Conservation (phyloP, 2,113 vertebrate species). For the Chamaea fasciata region DNA sequence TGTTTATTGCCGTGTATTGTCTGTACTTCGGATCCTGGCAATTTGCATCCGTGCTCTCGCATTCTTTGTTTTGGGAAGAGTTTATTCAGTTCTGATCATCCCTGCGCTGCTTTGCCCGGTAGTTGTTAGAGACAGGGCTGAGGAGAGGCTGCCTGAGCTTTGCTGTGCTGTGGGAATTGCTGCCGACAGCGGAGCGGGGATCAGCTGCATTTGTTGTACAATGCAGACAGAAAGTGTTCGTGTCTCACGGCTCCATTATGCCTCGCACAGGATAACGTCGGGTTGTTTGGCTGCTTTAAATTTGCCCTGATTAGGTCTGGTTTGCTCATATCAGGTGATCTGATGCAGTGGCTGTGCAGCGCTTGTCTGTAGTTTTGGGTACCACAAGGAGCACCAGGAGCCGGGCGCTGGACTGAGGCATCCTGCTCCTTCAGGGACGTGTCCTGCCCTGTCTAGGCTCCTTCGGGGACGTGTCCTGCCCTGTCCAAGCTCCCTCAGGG, state of each 20-base stretch:
- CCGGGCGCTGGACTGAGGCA: background rate
- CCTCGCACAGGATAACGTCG: background rate
- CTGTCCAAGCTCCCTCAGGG: background rate
- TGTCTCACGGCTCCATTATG: slow-evolving; percentile 47
- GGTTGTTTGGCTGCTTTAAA: slow-evolving; percentile 29
- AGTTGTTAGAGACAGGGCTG: slow-evolving; percentile 43
- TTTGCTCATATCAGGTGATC: slow-evolving; percentile 48
- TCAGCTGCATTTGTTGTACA: slow-evolving; percentile 39
- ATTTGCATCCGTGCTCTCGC: background rate
- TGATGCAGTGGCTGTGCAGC: slow-evolving; percentile 50
- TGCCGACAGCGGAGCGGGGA: background rate
- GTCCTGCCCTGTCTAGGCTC: background rate
- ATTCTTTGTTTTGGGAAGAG: slow-evolving; percentile 48
- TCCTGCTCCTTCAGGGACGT: background rate
- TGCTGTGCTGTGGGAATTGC: slow-evolving; percentile 2
- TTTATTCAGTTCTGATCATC: slow-evolving; percentile 49
- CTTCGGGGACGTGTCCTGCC: too few species aligned
- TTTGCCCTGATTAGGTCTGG: slow-evolving; percentile 31
- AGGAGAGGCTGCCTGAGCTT: slow-evolving; percentile 9
- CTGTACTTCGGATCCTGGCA: slow-evolving; percentile 10
- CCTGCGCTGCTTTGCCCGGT: slow-evolving; percentile 23
- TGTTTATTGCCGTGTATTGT: slow-evolving; percentile 38
- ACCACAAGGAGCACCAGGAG: background rate
- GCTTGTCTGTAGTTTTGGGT: slow-evolving; percentile 50
- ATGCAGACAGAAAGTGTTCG: slow-evolving; percentile 7